phyloP scores from a whole-genome alignment of 2,797 vertebrate genomes.

The Pantherophis vulpinus region DNA sequence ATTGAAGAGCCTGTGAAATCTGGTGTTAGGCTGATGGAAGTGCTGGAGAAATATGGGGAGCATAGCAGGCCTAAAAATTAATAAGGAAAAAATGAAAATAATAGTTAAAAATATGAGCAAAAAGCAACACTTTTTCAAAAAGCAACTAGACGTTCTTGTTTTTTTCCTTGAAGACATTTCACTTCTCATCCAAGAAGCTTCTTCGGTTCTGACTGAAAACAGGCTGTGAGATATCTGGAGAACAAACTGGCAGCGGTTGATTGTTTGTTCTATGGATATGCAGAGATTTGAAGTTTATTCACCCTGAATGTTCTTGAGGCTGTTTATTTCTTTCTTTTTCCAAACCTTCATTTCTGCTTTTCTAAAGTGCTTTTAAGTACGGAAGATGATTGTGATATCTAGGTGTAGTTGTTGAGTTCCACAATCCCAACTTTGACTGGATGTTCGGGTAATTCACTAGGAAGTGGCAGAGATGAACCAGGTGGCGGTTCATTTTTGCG shows the following conservation, averaged over 20 bases:
- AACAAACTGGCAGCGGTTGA: background rate
- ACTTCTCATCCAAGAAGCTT: background rate
- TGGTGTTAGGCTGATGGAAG: no score
- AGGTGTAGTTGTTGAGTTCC: background rate
- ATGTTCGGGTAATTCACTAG: background rate
- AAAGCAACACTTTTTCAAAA: background rate
- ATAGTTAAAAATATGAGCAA: no score
- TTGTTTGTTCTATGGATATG: background rate
- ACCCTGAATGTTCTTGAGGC: background rate
- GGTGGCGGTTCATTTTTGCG: background rate
- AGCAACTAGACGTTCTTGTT: background rate
- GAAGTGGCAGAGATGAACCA: background rate
- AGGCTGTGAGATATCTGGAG: background rate
- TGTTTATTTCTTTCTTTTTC: background rate
- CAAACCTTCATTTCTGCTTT: background rate
- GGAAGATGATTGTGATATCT: background rate
- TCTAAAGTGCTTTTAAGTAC: background rate
- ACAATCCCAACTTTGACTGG: background rate
- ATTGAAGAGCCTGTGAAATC: no score
- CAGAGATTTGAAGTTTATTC: background rate
- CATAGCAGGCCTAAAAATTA: no score
- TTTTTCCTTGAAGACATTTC: background rate
- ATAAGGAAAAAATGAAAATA: no score
- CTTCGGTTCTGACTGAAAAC: background rate
- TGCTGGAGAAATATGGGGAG: no score